Evolutionary conservation across 2,113 vertebrate genomes (phyloP).

Genomic region (Lagopus leucura): DNA sequence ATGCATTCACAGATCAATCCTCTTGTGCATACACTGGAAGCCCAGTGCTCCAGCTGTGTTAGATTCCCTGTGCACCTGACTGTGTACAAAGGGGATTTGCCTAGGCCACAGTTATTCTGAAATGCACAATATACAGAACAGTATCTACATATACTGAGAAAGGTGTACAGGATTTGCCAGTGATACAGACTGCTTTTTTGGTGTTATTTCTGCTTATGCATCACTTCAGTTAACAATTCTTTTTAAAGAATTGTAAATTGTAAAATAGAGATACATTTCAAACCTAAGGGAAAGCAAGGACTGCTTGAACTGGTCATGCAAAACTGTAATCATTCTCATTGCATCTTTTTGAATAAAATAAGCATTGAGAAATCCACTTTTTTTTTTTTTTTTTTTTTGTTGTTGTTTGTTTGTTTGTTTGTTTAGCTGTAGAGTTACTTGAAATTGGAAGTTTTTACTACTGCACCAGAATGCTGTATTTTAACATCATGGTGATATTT

Average conservation of each 20-base stretch:
- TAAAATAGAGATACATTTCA: neutral
- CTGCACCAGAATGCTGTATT: fast-evolving
- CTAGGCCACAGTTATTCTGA: neutral
- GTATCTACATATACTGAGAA: neutral
- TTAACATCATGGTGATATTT: neutral
- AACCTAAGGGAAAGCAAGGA: neutral
- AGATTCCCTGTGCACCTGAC: neutral
- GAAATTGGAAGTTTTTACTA: neutral
- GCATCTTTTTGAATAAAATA: neutral
- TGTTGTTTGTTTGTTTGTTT: neutral
- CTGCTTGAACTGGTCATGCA: neutral
- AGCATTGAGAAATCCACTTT: neutral
- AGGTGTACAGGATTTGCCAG: neutral
- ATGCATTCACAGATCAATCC: neutral
- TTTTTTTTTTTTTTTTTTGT: neutral
- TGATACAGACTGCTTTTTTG: neutral
- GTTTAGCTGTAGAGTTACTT: neutral
- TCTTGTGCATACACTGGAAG: neutral
- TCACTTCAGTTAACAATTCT: neutral
- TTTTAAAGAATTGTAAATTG: neutral
- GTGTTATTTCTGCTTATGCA: neutral
- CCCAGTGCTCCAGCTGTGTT: neutral
- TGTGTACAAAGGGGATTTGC: neutral
- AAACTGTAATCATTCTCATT: neutral
- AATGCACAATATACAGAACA: neutral